Conservation (phyloP, 2,113 vertebrate species). For the Connochaetes taurinus region DNA sequence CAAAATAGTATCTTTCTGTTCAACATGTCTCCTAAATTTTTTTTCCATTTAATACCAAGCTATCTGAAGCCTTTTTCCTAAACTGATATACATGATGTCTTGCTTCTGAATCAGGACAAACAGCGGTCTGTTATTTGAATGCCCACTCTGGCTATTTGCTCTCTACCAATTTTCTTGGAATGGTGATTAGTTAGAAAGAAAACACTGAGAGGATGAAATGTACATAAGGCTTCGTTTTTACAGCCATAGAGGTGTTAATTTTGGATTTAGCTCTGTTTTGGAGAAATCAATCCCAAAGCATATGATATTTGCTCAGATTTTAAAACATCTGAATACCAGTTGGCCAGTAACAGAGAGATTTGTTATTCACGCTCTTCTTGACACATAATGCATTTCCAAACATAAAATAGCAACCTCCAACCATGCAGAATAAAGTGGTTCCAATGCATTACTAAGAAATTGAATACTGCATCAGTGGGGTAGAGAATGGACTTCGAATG, state of each 20-base stretch:
- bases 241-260: neutral
- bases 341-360: constrained; percentile 10
- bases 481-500: neutral
- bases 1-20: neutral
- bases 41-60: neutral
- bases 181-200: neutral
- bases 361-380: constrained; percentile 49
- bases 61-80: neutral
- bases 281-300: neutral
- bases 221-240: neutral
- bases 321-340: neutral
- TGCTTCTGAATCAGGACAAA: neutral
- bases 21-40: neutral
- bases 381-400: constrained; percentile 47
- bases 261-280: neutral
- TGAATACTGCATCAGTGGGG: neutral
- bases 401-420: constrained; percentile 49
- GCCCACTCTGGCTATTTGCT: neutral
- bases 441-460: constrained; percentile 34
- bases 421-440: constrained; percentile 52
- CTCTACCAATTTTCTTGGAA: neutral
- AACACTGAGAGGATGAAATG: neutral
- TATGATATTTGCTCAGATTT: neutral
- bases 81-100: neutral
- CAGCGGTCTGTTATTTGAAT: neutral